Base-by-base conservation (phyloP, 2,113 vertebrate species). In the Phyllostomus discolor region DNA sequence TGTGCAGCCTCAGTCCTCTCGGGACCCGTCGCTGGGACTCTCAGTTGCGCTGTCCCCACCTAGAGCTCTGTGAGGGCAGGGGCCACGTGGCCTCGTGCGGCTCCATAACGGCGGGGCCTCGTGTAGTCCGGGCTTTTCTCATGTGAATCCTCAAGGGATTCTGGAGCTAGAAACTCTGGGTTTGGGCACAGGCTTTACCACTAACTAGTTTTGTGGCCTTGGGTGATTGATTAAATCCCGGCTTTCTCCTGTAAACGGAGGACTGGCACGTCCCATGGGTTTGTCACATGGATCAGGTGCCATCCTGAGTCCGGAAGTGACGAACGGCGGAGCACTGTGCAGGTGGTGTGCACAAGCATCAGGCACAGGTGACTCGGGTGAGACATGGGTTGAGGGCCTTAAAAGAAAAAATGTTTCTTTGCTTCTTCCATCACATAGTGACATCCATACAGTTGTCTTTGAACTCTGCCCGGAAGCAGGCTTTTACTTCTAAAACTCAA, bases 401-500 rank as follows among this genome's bases (percentile, higher is more conserved):
- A 35, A 66, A 82, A 79, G 79, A 88, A 80, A 20, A 48, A 1
- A n/a, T n/a, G 0, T 82, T 86, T 26, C 35, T 93, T 75, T 89
- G 43, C n/a, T 48, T 76, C 16, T 92, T 19, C n/a, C 4, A 52
- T 10, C 52, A n/a, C 86, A 24, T n/a, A n/a, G 82, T 59, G 64
- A 46, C 67, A 43, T 38, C 54, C 80, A 54, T 41, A 15, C 73
- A 50, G 59, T 75, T 83, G 64, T 20, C 91, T 91, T 87, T 96
- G 80, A 72, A 66, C 50, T 97, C 93, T 20, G 35, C 78, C 16
- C 82, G 78, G 76, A 91, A 66, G 94, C 88, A 70, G 95, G 70
- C 96, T 92, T 97, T 90, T 90, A 78, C 81, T 94, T 95, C 86
- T 91, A 83, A 80, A 86, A 86, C 43, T 96, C 92, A 75, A 26